phyloP scores from a whole-genome alignment of 2,113 vertebrate species.

The Condylura cristata region DNA sequence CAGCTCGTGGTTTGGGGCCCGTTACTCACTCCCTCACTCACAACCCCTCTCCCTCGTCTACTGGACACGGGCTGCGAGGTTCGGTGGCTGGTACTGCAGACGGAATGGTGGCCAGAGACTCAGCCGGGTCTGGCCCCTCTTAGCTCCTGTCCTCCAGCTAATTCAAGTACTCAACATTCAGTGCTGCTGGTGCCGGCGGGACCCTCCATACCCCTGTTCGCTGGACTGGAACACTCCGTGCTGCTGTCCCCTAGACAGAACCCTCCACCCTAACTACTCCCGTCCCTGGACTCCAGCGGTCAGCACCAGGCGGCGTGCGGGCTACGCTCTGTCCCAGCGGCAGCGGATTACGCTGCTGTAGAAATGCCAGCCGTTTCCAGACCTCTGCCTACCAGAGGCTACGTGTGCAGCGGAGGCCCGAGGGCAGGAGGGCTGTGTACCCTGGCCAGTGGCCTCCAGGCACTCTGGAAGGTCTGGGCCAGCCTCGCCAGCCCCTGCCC shows the following conservation, averaged over 20 bases:
- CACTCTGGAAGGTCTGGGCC: neutral
- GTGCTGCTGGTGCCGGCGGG: no score
- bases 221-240: neutral
- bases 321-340: neutral
- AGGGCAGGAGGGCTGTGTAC: rapidly evolving
- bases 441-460: rapidly evolving
- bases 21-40: neutral
- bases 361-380: neutral
- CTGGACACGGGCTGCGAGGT: rapidly evolving
- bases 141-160: neutral
- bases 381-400: no score
- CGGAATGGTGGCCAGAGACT: neutral
- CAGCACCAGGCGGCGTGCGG: no score
- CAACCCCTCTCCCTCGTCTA: neutral
- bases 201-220: neutral
- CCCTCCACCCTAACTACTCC: no score
- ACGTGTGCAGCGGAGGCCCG: rapidly evolving
- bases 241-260: no score
- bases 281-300: neutral
- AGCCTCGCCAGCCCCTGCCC: neutral
- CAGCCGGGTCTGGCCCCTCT: rapidly evolving
- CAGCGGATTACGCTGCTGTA: neutral
- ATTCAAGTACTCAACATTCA: neutral
- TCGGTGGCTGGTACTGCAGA: neutral
- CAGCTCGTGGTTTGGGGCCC: neutral